Evolutionary conservation across 2,888 invertebrate genomes (phyloP).

Genomic region (Catocala nupta): DNA sequence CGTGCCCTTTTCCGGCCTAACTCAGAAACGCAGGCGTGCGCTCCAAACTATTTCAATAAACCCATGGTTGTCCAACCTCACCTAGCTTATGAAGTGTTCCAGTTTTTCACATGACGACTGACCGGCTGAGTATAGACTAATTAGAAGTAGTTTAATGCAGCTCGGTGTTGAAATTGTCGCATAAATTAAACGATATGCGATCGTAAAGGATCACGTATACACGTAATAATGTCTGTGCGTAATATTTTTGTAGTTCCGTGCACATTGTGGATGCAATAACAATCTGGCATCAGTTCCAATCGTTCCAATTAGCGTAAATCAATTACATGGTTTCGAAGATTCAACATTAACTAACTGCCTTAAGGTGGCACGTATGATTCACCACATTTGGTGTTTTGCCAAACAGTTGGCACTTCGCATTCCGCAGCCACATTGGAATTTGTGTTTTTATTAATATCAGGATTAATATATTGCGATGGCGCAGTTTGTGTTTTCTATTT

Average conservation of each 20-base stretch:
- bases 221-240: conserved; percentile 22
- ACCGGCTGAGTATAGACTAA: conserved; percentile 28
- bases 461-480: conserved; percentile 44
- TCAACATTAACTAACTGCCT: conserved; percentile 53
- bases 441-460: conserved; percentile 59
- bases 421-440: conserved; percentile 57
- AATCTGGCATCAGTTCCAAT: conserved; percentile 56
- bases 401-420: conserved; percentile 57
- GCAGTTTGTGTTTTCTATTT: conserved; percentile 49
- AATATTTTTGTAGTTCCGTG: conserved; percentile 24
- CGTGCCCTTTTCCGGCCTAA: conserved; percentile 45
- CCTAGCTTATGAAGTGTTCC: conserved; percentile 12
- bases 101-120: conserved; percentile 23
- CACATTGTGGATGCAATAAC: conserved; percentile 46
- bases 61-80: conserved; percentile 22
- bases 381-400: conserved; percentile 70
- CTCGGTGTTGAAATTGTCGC: conserved; percentile 28
- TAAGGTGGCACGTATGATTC: conserved; percentile 55
- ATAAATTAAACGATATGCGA: conserved; percentile 33
- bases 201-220: conserved; percentile 26
- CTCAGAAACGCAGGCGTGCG: conserved; percentile 22
- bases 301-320: conserved; percentile 70
- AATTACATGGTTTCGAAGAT: conserved; percentile 63
- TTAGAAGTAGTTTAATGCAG: conserved; percentile 31
- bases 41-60: conserved; percentile 19